These are phyloP conservation scores for Parazoanthus atlanticus DNA, from an alignment of 92 coral and sea anemone species.

Conservation along the genomic window DNA sequence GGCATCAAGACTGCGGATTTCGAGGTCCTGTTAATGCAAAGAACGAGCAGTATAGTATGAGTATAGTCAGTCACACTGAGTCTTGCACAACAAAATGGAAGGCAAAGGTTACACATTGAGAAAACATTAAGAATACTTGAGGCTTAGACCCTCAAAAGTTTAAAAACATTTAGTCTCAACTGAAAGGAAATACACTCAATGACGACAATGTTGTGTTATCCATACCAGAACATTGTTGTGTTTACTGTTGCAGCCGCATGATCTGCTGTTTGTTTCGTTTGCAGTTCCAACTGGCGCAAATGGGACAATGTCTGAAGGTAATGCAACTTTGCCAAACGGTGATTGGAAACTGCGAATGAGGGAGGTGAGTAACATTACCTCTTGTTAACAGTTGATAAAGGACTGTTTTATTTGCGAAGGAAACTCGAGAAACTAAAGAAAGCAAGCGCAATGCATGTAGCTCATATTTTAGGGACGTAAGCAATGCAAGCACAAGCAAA, in stretches of 20 bases:
- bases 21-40: too few relatives aligned
- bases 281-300: neutral
- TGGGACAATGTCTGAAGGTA: neutral
- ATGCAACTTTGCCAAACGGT: slow-evolving; percentile 20
- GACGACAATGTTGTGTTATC: too few relatives aligned
- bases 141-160: neutral
- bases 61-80: neutral
- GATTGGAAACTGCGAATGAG: slow-evolving; percentile 37
- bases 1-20: too few relatives aligned
- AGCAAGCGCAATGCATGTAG: too few relatives aligned
- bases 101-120: too few relatives aligned
- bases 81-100: neutral
- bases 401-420: neutral
- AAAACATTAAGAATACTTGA: too few relatives aligned
- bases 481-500: too few relatives aligned
- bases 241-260: neutral
- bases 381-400: neutral
- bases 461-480: too few relatives aligned
- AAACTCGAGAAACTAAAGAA: neutral
- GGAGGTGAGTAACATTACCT: neutral
- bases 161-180: neutral
- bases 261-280: neutral
- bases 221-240: too few relatives aligned
- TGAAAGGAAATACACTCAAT: too few relatives aligned
- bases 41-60: neutral